Evolutionary conservation across 2,888 invertebrate genomes (phyloP), one percentile per base, ranked within the genome.

Genomic region (Petrolisthes manimaculis): DNA sequence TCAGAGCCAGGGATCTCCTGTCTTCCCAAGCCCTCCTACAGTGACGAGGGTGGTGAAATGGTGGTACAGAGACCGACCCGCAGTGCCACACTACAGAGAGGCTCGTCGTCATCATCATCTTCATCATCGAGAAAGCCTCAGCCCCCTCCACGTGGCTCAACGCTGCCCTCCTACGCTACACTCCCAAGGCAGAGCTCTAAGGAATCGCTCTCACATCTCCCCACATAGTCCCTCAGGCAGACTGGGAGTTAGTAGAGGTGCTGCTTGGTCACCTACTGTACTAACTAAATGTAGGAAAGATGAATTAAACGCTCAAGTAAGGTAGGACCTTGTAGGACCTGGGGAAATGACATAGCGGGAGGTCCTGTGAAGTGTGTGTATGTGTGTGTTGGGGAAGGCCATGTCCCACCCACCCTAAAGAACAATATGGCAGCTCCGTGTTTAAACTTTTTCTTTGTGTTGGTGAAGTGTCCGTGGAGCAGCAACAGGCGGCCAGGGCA

Each of bases 91-190:
- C 71, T 89, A 61, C 84, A 89, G 24, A 75, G 89, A 18, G 85
- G 82, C 4, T 82, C 88, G 14, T 82, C 86, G n/a, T 77, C 83
- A 55, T 83, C 87, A 51, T 79, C 83, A 54, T 84, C 88, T 4
- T 80, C 88, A 21, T 84, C 86, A 14, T 75, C 81, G 53, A 75
- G 84, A 84, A 89, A 89, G 69, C 89, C 86, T 14, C 89, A 84
- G 51, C 83, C 86, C 12, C 89, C 89, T n/a, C 89, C 89, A 1
- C 86, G 86, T 12, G 81, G 80, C 83, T 86, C 89, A 5, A 86
- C 89, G 8, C 89, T 86, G 21, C 89, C 89, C 56, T 83, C 86
- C 61, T 86, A 86, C 71, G 86, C 89, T 71, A 86, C 89, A 8
- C 83, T 86, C 8, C 89, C 89, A 14, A 61, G 89, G 54, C 85